These are phyloP conservation scores for Henicopernis longicauda DNA, from an alignment of 2,113 vertebrate species.

Conservation along the genomic window DNA sequence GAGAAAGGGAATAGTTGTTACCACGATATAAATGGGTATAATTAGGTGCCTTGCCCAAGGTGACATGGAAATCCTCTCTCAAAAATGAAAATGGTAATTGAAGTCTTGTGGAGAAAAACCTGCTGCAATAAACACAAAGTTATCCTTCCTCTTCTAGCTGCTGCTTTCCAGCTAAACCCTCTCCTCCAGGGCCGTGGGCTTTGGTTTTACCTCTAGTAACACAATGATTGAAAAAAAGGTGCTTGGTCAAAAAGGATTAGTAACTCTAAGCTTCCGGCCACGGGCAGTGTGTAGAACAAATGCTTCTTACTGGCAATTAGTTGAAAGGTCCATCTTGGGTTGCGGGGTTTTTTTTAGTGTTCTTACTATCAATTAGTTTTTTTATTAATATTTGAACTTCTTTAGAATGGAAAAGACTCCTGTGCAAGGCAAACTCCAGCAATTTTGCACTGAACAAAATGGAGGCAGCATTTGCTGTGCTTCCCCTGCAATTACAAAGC, in stretches of 20 bases:
- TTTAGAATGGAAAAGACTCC: not conserved
- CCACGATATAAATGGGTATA: not conserved
- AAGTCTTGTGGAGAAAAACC: conserved; percentile 3
- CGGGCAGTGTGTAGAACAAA: not conserved
- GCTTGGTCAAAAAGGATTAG: not conserved
- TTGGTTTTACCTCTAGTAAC: not conserved
- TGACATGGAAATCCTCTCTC: conserved; percentile 5
- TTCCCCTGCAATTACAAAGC: conserved; percentile 34
- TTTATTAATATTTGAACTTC: not conserved
- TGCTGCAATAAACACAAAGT: not conserved
- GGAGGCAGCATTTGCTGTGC: not conserved
- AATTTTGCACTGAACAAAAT: conserved; percentile 11
- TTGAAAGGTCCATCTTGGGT: not conserved
- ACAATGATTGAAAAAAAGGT: not conserved
- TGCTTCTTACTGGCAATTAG: not conserved
- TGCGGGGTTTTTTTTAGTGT: fast-evolving
- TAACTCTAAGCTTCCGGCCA: not conserved
- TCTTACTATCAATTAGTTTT: not conserved
- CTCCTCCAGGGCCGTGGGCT: not conserved
- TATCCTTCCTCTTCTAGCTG: not conserved
- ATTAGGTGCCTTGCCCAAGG: conserved; percentile 42
- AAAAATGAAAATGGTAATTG: conserved; percentile 19
- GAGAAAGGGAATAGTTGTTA: not conserved
- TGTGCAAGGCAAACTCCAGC: fast-evolving
- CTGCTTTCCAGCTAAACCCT: not conserved